A percentile compares a stretch with the other conserved stretches of the same genome.
These are phyloP conservation scores for Bellardia pandia DNA, from an alignment of 2,888 invertebrate genomes.

Conservation along the genomic window DNA sequence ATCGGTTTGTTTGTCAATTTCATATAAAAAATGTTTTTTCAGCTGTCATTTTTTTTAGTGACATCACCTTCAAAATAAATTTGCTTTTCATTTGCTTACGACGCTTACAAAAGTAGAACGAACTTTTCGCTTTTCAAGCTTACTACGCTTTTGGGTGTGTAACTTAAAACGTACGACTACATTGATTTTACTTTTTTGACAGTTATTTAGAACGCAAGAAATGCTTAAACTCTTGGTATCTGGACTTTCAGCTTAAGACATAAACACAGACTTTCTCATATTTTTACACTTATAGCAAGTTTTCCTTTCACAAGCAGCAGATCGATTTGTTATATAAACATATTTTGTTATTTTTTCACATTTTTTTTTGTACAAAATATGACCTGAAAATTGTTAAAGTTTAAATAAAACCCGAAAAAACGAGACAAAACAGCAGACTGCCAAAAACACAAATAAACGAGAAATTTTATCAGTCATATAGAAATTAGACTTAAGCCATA, in stretches of 20 bases:
- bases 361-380: background rate
- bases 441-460: background rate
- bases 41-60: too few relatives aligned
- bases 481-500: constrained; percentile 10
- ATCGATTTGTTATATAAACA: constrained; percentile 27
- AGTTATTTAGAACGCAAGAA: too few relatives aligned
- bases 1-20: too few relatives aligned
- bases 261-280: background rate
- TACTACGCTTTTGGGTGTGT: too few relatives aligned
- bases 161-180: too few relatives aligned
- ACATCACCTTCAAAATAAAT: too few relatives aligned
- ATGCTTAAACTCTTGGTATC: too few relatives aligned
- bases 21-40: too few relatives aligned
- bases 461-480: background rate
- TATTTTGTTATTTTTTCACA: background rate
- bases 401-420: background rate
- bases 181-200: too few relatives aligned
- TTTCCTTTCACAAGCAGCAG: background rate
- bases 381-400: constrained; percentile 5
- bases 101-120: too few relatives aligned
- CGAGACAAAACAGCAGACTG: background rate
- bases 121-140: too few relatives aligned
- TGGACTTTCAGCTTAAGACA: background rate
- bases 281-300: background rate
- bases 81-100: too few relatives aligned